Evolutionary conservation across 1,140 invertebrate species (phyloP), one percentile per base, ranked within the genome.

Genomic region (Drosophila sp.): DNA sequence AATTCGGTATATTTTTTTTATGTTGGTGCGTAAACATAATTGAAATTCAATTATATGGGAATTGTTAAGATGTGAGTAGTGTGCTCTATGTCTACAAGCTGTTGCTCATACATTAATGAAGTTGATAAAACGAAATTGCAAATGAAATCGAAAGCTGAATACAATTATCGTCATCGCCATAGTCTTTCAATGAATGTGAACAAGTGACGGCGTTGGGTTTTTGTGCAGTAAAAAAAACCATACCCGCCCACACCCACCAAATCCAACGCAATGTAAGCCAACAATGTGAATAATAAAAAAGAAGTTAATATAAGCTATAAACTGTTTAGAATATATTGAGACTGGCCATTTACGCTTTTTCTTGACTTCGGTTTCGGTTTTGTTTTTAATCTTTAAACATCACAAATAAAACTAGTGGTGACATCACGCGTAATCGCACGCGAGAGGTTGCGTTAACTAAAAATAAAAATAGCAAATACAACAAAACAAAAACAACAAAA

Each of bases 391-490:
- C 25, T 27, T 36, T 27, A 13, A 54, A 29, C 32, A 62, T 14
- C 34, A 56, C 5, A 41, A 29, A 46, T 25, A 56, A 53, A 53
- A 63, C 21, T 5, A 27, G 18, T 56, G 69, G 32, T 69, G 57
- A 58, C 56, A 56, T 76, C 57, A 74, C 51, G 16, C 4, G 27
- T 32, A 45, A 27, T 14, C 45, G 36, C 54, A 61, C 48, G 27
- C 38, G 48, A 58, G 38, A 59, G 16, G 36, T 25, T 34, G 51
- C 63, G 50, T 62, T 70, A 69, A 78, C 81, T 86, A 86, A 69
- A 86, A 87, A 86, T 86, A 86, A 69, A 86, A 87, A 86, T 86
- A 86, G 75, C 50, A 74, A 53, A 59, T 38, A 51, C 57, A 41
- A 21, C 40, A 46, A 57, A 48, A 46, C 58, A 45, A 45, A 11